These are phyloP conservation scores for Verasper variegatus DNA, from an alignment of 2,113 vertebrate genomes.

Conservation along the genomic window DNA sequence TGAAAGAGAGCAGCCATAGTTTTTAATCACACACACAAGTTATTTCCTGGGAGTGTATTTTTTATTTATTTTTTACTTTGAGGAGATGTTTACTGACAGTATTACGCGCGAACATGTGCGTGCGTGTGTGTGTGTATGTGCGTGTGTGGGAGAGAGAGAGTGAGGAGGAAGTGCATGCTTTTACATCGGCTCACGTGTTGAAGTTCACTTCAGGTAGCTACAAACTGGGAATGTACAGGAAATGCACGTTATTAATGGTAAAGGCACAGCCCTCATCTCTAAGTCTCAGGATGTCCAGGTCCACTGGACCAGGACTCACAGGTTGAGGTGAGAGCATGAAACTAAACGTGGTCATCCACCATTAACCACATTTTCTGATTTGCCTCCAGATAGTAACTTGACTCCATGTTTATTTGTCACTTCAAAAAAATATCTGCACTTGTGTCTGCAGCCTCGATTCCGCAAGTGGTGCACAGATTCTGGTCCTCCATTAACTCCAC, in stretches of 20 bases:
- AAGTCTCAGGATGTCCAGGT: not conserved
- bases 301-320: not conserved
- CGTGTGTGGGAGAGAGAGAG: not conserved
- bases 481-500: not conserved
- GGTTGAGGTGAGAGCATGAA: not conserved
- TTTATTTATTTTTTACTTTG: constrained; percentile 45
- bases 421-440: too few relatives aligned
- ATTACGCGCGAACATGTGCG: not conserved
- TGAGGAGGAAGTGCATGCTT: not conserved
- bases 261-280: not conserved
- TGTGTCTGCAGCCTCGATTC: not conserved
- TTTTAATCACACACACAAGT: constrained; percentile 83
- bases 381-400: not conserved
- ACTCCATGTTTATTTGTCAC: too few relatives aligned
- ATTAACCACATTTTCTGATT: not conserved
- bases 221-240: not conserved
- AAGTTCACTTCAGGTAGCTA: not conserved
- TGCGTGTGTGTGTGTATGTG: not conserved
- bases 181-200: not conserved
- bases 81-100: constrained; percentile 25
- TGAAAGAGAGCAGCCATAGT: constrained; percentile 85
- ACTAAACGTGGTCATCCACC: not conserved
- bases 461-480: not conserved
- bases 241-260: not conserved
- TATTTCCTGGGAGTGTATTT: constrained; percentile 40